Evolutionary conservation across 2,113 vertebrate species (phyloP), one percentile per base, ranked within the genome.

Genomic region (Alethe castanea): DNA sequence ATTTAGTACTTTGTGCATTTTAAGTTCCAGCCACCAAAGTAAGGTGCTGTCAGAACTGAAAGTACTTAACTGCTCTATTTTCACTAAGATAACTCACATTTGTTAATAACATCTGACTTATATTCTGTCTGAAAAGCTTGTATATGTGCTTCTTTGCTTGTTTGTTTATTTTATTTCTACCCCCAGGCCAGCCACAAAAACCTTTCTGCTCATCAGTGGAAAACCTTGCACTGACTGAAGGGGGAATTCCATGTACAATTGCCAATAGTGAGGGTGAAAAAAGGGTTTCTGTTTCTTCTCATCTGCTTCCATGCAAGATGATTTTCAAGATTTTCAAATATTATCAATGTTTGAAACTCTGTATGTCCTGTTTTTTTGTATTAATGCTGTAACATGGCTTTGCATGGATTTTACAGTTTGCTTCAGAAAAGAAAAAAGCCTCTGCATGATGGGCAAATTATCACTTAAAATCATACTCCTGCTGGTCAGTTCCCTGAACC

Each of bases 391-490:
- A 72, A 35, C 23, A 66, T 28, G 44, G 38, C 16, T 69, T 80
- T 81, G 57, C 71, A 72, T 69, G 69, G 59, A 38, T 94, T 88
- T 94, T 40, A 86, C 62, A 42, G 33, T 85, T 96, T 94, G 36
- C 54, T 70, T 82, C 42, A 83, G 83, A 87, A 15, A 59, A 94
- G 87, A 82, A 48, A 92, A 88, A 93, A 84, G 61, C 53, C 47
- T 90, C 83, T 88, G 57, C 47, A 45, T 1, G 3, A 81, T 84
- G 40, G 33, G 53, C 64, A 90, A 79, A 80, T 44, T 79, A 15
- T 72, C 18, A 48, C 40, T 92, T 78, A 70, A 96, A 96, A 95
- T 64, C 88, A 80, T 79, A 85, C 67, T 81, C 82, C 67, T 87
- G 53, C 81, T 67, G 90, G 72, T 89, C 88, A 74, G 69, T 94